Evolutionary conservation across 2,113 vertebrate genomes (phyloP).

Genomic region (Corythornis vintsioides): DNA sequence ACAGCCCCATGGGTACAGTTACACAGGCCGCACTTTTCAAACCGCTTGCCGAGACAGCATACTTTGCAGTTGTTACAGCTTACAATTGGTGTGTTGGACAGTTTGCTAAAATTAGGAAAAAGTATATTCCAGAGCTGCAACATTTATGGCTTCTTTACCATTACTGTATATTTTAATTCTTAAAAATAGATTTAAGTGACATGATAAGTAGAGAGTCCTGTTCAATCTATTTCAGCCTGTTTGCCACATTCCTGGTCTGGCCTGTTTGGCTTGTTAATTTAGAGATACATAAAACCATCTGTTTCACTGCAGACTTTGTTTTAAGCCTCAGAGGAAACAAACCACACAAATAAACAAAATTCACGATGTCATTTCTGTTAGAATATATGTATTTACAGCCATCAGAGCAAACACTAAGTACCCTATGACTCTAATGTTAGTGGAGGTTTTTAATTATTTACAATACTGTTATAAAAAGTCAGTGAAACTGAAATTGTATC

Average conservation of each 20-base stretch:
- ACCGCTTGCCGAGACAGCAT: slow-evolving; percentile 39
- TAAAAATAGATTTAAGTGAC: slow-evolving; percentile 68
- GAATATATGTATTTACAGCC: slow-evolving; percentile 30
- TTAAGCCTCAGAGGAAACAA: slow-evolving; percentile 64
- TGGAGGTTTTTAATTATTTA: slow-evolving; percentile 39
- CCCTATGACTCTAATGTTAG: not conserved
- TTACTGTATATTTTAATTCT: slow-evolving; percentile 57
- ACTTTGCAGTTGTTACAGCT: slow-evolving; percentile 38
- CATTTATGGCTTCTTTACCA: slow-evolving; percentile 47
- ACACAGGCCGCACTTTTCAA: slow-evolving; percentile 45
- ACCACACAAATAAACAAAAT: slow-evolving; percentile 60
- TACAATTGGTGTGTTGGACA: slow-evolving; percentile 38
- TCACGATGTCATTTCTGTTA: slow-evolving; percentile 44
- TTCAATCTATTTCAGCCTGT: slow-evolving; percentile 54
- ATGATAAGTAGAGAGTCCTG: slow-evolving; percentile 53
- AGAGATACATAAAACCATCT: slow-evolving; percentile 62
- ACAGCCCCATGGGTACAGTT: not conserved
- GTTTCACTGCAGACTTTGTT: slow-evolving; percentile 61
- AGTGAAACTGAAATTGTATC: slow-evolving; percentile 5
- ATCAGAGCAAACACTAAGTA: slow-evolving; percentile 17
- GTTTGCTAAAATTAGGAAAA: slow-evolving; percentile 54
- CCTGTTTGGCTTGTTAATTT: slow-evolving; percentile 60
- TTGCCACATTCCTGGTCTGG: slow-evolving; percentile 48
- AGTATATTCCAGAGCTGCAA: slow-evolving; percentile 48
- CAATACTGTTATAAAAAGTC: not conserved